Evolutionary conservation across 2,888 invertebrate species (phyloP).

Genomic region (Ochropacha duplaris): DNA sequence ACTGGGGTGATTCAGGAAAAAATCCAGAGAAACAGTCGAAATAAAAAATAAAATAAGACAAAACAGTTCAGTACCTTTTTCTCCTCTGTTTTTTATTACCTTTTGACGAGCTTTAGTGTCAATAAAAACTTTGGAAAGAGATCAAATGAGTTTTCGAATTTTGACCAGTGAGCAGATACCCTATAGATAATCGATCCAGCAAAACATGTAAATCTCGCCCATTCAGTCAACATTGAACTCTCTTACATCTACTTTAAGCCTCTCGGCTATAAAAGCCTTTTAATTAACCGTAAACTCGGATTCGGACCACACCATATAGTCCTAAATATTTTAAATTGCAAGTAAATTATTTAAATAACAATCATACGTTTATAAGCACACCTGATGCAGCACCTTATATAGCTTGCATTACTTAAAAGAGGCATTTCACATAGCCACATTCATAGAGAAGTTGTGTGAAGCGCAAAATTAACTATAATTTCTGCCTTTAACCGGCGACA

Average conservation of each 20-base stretch:
- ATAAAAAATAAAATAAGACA: no score
- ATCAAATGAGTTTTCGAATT: no score
- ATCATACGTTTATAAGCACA: constrained; percentile 13
- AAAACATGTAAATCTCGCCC: not conserved
- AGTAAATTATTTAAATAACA: constrained; percentile 1
- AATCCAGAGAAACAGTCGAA: no score
- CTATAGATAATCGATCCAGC: not conserved
- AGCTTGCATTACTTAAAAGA: constrained; percentile 25
- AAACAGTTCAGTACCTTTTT: no score
- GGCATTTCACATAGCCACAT: constrained; percentile 23
- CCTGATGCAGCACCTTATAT: constrained; percentile 13
- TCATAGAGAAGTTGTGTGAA: constrained; percentile 21
- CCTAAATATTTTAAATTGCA: constrained; percentile 1
- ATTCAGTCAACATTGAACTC: not conserved
- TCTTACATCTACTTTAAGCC: not conserved
- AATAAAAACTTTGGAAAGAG: no score
- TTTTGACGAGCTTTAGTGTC: no score
- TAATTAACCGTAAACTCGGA: constrained; percentile 2
- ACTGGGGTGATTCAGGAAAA: no score
- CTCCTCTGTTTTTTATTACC: no score
- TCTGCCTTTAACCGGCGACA: not conserved
- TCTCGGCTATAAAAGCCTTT: not conserved
- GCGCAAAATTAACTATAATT: constrained; percentile 5
- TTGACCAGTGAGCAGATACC: constrained; percentile 11
- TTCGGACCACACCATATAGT: constrained; percentile 2